Evolutionary conservation across 2,888 invertebrate genomes (phyloP), one percentile per base, ranked within the genome.

Genomic region (Marronus borbonicus): DNA sequence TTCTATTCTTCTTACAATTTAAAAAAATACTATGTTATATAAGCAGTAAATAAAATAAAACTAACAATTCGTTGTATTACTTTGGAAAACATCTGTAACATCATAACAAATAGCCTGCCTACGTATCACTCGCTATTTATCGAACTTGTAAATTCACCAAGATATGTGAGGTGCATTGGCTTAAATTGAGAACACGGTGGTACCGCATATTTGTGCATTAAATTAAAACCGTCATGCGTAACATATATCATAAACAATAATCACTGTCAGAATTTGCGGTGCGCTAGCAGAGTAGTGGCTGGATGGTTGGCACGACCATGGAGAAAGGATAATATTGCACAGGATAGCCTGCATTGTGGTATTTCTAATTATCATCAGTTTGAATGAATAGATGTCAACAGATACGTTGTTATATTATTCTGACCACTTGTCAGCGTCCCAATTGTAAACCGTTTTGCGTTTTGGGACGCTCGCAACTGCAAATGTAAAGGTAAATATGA

Each of bases 281-380:
- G 31, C 20, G 17, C 31, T 52, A 70, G 70, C 50, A 70, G 70
- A 49, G 70, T 20, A 10, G 68, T 20, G 52, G 17, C 20, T n/a
- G 66, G 17, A 28, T 10, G 66, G 69, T 0, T 68, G 20, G 68
- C 78, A 76, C 3, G 60, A 5, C 60, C 50, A 69, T 44, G 62
- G 64, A 76, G 72, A 76, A 79, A 79, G 79, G 70, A 81, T 77
- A 80, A 78, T 78, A 76, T 79, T 80, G 77, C 76, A 78, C 76
- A 69, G 80, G 76, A 77, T 79, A 79, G 79, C 81, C 78, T 65
- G 60, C 76, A 80, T 82, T 82, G 82, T 80, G 82, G 82, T 82
- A 81, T 82, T 82, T 82, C 82, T 82, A 82, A 82, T 82, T 82
- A 81, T 82, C 81, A 82, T 81, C 81, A 78, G 78, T 81, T 81